A percentile compares a stretch with the other conserved stretches of the same genome.
phyloP scores from a whole-genome alignment of 1,140 invertebrate species.

The Belonocnema kinseyi region DNA sequence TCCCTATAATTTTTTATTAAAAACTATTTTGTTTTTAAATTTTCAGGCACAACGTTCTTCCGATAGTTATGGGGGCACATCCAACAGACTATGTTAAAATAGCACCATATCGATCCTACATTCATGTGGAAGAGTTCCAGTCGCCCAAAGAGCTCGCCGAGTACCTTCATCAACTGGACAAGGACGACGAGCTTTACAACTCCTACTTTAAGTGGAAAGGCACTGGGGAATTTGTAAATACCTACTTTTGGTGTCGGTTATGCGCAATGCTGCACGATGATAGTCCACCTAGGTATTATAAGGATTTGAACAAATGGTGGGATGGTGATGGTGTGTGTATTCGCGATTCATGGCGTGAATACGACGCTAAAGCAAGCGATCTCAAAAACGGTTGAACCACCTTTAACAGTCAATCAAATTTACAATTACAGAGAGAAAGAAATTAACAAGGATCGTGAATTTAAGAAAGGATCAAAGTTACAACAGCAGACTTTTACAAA shows the following conservation, averaged over 20 bases:
- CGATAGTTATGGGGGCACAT: conserved; percentile 96
- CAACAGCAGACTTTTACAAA: too few relatives aligned
- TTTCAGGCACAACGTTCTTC: conserved; percentile 89
- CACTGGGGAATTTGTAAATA: conserved; percentile 95
- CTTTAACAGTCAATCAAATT: not conserved
- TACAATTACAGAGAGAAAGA: not conserved
- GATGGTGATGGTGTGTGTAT: conserved; percentile 84
- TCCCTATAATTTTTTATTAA: too few relatives aligned
- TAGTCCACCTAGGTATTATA: conserved; percentile 81
- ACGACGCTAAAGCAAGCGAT: conserved; percentile 54
- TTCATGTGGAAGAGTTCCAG: conserved; percentile 96
- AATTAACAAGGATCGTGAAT: not conserved
- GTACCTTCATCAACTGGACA: conserved; percentile 89
- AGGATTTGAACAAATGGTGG: conserved; percentile 92
- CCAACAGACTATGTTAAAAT: conserved; percentile 91
- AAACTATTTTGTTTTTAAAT: not conserved
- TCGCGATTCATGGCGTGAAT: conserved; percentile 80
- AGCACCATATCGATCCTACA: conserved; percentile 91
- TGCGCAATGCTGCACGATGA: conserved; percentile 92
- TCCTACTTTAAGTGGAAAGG: conserved; percentile 95
- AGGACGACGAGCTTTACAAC: conserved; percentile 92
- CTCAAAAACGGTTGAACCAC: not conserved
- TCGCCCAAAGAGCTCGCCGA: conserved; percentile 89
- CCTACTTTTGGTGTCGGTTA: conserved; percentile 95
- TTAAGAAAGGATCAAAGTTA: too few relatives aligned